Conservation (phyloP, 2,888 invertebrate species). For the Idaea dimidiata region DNA sequence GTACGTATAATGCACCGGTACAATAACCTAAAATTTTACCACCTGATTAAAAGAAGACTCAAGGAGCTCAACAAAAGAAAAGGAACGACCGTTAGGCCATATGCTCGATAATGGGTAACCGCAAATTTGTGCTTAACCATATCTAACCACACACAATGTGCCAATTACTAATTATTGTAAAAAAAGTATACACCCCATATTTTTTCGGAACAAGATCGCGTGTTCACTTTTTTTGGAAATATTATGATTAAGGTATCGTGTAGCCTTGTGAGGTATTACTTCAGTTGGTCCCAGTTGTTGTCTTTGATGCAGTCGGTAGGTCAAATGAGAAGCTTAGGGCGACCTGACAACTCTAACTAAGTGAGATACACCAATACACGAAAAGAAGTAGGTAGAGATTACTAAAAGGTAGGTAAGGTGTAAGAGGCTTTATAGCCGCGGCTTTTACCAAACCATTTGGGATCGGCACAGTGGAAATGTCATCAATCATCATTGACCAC, state of each 20-base stretch:
- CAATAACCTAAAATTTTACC: neutral
- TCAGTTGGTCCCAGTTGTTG: no score
- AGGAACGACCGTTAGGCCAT: conserved; percentile 19
- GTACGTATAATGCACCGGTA: no score
- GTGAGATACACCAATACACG: no score
- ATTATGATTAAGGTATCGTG: neutral
- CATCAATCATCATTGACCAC: no score
- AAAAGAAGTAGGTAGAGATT: no score
- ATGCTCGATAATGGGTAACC: conserved; percentile 22
- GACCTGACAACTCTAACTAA: no score
- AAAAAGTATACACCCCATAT: conserved; percentile 44
- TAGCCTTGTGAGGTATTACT: neutral
- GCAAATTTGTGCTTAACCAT: conserved; percentile 30
- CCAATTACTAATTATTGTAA: conserved; percentile 68
- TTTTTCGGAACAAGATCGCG: conserved; percentile 37
- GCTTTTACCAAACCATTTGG: no score
- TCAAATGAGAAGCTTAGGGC: no score
- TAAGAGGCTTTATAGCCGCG: no score
- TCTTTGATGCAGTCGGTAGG: no score
- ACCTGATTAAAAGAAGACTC: neutral
- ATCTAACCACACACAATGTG: conserved; percentile 57
- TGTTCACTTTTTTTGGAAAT: conserved; percentile 23
- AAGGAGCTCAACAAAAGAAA: neutral
- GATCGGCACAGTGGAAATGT: no score
- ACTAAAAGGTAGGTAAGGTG: no score